Evolutionary conservation across 1,140 invertebrate genomes (phyloP), one percentile per base, ranked within the genome.

Genomic region (Ceratoteleas bidentatus): DNA sequence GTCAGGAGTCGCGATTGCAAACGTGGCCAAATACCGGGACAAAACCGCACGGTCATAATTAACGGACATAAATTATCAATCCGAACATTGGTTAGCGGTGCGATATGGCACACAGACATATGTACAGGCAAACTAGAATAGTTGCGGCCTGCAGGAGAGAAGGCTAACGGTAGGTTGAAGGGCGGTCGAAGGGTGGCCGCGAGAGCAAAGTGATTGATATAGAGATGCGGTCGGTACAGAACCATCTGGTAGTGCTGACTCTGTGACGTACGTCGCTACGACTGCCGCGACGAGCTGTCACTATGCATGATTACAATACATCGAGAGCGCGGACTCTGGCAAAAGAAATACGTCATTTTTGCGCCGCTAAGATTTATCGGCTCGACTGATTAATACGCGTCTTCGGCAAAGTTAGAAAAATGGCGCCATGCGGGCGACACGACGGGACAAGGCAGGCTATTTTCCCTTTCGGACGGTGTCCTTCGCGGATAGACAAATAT

Each of bases 31-130:
- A 82, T 79, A 84, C 62, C 77, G 81, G 52, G 70, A 82, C 85
- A 86, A 86, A 84, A 88, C 88, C 88, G 86, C 86, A 89, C 65
- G 87, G 79, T 90, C 88, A 90, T 90, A 91, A 91, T 91, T 90
- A 91, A 90, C 89, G 84, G 88, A 85, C 89, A 91, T 91, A 90
- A 91, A 91, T 91, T 90, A 91, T 90, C 89, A 90, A 90, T 91
- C 88, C 83, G 88, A 89, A 86, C 88, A 87, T 90, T 85, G 87
- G 90, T 89, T 88, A 88, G 87, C 84, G 73, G 84, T 84, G 79
- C 86, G 84, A 85, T 76, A 81, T 85, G 85, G 86, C 81, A 85
- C 83, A 81, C 81, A 83, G 84, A 78, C 81, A 69, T 80, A 75
- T 78, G 76, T 66, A 85, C 57, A 73, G 64, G 74, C 77, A 68